A percentile compares a stretch with the other conserved stretches of the same genome.
Evolutionary conservation across 2,113 vertebrate species (phyloP).

Genomic region (Aegotheles bennettii): DNA sequence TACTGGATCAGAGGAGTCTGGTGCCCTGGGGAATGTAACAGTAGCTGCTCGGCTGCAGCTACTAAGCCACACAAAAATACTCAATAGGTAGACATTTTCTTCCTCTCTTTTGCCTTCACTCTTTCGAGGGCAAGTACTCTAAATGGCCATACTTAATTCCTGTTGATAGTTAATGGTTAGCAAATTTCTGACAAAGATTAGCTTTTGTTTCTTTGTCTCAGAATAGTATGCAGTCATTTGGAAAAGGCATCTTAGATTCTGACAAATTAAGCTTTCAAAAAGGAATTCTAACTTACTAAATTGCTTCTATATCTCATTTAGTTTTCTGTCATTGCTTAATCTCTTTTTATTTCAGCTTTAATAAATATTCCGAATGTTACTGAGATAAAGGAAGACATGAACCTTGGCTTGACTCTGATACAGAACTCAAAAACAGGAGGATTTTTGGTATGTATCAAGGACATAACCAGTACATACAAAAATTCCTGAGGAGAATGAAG

Average conservation of each 20-base stretch:
- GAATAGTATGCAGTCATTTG: not conserved
- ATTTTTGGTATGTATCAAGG: conserved; percentile 78
- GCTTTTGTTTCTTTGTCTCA: not conserved
- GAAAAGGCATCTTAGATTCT: not conserved
- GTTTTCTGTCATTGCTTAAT: not conserved
- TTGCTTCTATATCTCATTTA: not conserved
- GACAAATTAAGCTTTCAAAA: not conserved
- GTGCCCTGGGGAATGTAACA: not conserved
- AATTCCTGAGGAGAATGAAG: not conserved
- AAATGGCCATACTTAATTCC: not conserved
- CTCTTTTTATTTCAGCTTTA: conserved; percentile 72
- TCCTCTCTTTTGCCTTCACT: not conserved
- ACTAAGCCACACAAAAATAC: not conserved
- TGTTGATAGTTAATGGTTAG: not conserved
- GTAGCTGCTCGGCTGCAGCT: not conserved
- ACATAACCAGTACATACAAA: not conserved
- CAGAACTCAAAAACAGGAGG: conserved; percentile 71
- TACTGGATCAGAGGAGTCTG: not conserved
- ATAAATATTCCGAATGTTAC: conserved; percentile 81
- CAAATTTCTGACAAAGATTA: not conserved
- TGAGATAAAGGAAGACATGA: conserved; percentile 82
- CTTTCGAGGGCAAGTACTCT: not conserved
- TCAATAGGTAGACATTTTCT: not conserved
- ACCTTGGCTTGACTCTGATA: conserved; percentile 84
- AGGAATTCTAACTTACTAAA: not conserved